Evolutionary conservation across 2,113 vertebrate species (phyloP), one percentile per base, ranked within the genome.

Genomic region (Chauna torquata): DNA sequence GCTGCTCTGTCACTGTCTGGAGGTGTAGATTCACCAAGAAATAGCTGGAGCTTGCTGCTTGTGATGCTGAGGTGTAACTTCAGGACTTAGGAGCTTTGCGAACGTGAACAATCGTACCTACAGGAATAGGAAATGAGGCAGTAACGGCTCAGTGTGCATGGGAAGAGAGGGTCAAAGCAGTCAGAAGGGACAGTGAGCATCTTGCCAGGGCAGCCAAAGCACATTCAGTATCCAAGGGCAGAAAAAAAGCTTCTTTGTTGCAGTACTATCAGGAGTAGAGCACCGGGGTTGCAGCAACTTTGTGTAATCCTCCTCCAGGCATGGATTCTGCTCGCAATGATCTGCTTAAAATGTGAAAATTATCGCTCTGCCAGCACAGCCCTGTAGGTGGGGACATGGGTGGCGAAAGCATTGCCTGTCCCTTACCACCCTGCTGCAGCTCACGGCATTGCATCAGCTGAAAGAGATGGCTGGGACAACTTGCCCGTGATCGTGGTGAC

Each of bases 301-400:
- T 22, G 5, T 23, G 16, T 54, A 36, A 30, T 69, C 66, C 47
- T 62, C 24, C 66, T 74, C 24, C 70, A 82, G 58, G 27, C 38
- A 11, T 66, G 58, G 38, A 70, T 92, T 16, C 57, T 50, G 32
- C 52, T 77, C 82, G 64, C 34, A 52, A 2, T 6, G 1, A 32
- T 55, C 22, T 62, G 40, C 42, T 17, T 74, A 42, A 92, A 72
- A 57, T 38, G 42, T n/a, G 19, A 27, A 57, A 71, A 86, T 16
- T 47, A 82, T 40, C 40, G 11, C 12, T 30, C 66, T 72, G 76
- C 49, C 65, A 57, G 64, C 36, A 36, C 55, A 38, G 2, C 38
- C 28, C 36, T 62, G 27, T 40, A 45, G 0, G 0, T 57, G 47
- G 59, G 38, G 16, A 32, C 2, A 0, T 3, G 0, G 45, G 34